Percentiles rank a stretch among this genome's conserved stretches.
Evolutionary conservation across 2,888 invertebrate genomes (phyloP).

Genomic region (Leucoma salicis): DNA sequence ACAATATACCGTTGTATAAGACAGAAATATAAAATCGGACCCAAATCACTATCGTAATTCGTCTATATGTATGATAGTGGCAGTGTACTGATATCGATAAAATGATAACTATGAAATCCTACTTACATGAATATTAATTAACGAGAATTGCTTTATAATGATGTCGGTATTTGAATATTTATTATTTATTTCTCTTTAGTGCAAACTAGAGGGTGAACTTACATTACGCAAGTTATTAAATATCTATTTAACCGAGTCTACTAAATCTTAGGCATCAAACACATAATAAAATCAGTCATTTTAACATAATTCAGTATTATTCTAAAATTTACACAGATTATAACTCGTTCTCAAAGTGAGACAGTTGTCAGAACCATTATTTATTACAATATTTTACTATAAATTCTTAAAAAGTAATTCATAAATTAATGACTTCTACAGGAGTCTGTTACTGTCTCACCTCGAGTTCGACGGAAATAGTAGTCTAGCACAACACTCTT

Average conservation of each 20-base stretch:
- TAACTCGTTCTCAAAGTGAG: conserved; percentile 74
- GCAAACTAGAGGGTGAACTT: conserved; percentile 79
- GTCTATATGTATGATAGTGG: conserved; percentile 76
- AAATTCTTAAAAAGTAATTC: conserved; percentile 78
- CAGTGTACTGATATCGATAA: conserved; percentile 74
- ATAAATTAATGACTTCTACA: conserved; percentile 80
- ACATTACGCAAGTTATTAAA: conserved; percentile 65
- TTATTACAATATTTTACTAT: conserved; percentile 72
- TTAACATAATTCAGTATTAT: conserved; percentile 79
- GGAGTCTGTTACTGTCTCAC: conserved; percentile 70
- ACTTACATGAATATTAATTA: conserved; percentile 78
- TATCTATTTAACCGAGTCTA: conserved; percentile 74
- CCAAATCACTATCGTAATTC: conserved; percentile 71
- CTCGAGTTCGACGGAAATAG: conserved; percentile 70
- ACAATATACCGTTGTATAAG: conserved; percentile 73
- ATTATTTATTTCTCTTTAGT: conserved; percentile 62
- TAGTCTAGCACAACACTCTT: conserved; percentile 82
- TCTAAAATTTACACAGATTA: conserved; percentile 79
- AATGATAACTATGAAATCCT: conserved; percentile 63
- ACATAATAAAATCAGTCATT: conserved; percentile 82
- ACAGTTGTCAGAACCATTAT: conserved; percentile 62
- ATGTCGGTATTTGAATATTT: conserved; percentile 63
- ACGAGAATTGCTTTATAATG: conserved; percentile 75
- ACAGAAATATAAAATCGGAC: conserved; percentile 80
- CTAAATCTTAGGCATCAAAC: conserved; percentile 81